These are phyloP conservation scores for Sterna hirundo DNA, from an alignment of 2,113 vertebrate genomes.

Conservation along the genomic window DNA sequence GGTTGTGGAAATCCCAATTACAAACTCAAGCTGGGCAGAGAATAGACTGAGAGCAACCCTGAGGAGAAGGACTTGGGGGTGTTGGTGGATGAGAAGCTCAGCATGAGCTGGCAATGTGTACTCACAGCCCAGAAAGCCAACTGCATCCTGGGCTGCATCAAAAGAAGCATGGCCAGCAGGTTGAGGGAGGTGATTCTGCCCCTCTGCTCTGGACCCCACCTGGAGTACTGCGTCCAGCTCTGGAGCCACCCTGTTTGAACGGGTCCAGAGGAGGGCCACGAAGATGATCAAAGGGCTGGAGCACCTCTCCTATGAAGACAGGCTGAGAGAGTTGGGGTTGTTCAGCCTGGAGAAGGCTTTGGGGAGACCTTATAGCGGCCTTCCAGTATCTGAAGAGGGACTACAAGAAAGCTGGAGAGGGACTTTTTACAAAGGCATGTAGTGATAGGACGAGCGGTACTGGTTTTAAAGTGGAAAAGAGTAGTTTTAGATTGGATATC, in stretches of 20 bases:
- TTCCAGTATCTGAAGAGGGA: background rate
- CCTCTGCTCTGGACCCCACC: background rate
- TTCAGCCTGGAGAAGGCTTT: background rate
- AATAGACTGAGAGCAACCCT: background rate
- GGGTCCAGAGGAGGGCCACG: background rate
- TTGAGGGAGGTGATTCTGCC: background rate
- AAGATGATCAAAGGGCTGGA: background rate
- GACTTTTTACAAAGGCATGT: background rate
- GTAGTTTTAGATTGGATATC: background rate
- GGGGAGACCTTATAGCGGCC: background rate
- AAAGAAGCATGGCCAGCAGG: background rate
- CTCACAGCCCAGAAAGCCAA: background rate
- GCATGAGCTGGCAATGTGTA: background rate
- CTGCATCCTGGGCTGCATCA: background rate
- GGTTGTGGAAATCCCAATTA: background rate
- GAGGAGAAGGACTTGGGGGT: background rate
- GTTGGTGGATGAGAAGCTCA: background rate
- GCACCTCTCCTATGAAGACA: background rate
- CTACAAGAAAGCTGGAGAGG: background rate
- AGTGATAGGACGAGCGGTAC: background rate
- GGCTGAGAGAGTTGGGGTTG: background rate
- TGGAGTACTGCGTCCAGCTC: background rate
- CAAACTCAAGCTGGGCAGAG: background rate
- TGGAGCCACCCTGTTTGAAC: background rate
- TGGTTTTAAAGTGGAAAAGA: background rate